Base-by-base conservation (phyloP, 2,797 vertebrate genomes). In the Pipistrellus kuhlii region DNA sequence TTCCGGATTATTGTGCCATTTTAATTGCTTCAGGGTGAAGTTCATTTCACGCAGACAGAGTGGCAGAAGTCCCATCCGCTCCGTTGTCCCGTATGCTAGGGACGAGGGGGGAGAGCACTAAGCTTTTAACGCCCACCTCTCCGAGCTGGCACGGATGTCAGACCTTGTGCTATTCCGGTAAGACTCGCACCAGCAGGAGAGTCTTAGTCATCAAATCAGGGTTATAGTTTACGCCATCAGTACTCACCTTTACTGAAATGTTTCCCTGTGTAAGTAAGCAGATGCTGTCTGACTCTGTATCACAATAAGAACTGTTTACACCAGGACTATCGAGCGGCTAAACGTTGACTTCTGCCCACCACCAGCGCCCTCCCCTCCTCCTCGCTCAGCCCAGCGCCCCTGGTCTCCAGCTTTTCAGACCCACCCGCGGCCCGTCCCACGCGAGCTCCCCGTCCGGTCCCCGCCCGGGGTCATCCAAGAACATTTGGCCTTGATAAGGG, bases 11-110 rank as follows among this genome's bases (percentile, higher is more conserved):
- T 84, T 62, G 20, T 91, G 83, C 68, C 78, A 95, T 91, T 97
- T 96, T 89, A 96, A 97, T 96, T 95, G 94, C 94, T 96, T 89
- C 93, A 55, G 41, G 38, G 32, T 88, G 92, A 97, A 95, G 32
- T 89, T 87, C 32, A 46, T 30, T 73, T 55, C 27, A 62, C 21
- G 68, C 94, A 83, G 41, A 92, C 87, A 88, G 57, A 55, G 76
- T 81, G 55, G 18, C 55, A 92, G 8, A 71, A 59, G 90, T 92
- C 68, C 27, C 76, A 83, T 77, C 46, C 41, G 13, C 71, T 80
- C 51, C 85, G 41, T 41, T 90, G 85, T 88, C 69, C 55, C 35
- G 8, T 85, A 64, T 75, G 92, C 81, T 84, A 46, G 32, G 38
- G 38, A 93, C 17, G 21, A 85, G 18, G 81, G 44, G 5, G 1